Conservation (phyloP, 2,797 vertebrate species). For the Leptoclinus maculatus region DNA sequence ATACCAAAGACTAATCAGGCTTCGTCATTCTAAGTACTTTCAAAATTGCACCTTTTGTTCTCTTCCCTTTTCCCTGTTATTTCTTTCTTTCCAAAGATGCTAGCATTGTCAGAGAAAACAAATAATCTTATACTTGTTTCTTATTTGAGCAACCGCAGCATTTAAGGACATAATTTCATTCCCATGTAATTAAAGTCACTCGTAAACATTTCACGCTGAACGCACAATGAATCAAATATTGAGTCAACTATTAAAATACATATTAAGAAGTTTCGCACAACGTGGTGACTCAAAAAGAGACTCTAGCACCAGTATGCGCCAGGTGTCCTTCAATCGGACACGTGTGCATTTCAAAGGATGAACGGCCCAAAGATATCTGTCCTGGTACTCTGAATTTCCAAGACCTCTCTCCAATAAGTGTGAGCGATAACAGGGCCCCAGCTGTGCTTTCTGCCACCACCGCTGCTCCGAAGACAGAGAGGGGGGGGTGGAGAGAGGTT, state of each 20-base stretch:
- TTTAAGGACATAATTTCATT: background rate
- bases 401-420: slow-evolving; percentile 72
- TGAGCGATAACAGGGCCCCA: slow-evolving; percentile 77
- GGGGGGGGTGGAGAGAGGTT: slow-evolving; percentile 32
- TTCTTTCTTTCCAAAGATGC: slow-evolving; percentile 31
- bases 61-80: slow-evolving; percentile 1
- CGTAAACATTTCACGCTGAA: background rate
- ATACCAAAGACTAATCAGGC: slow-evolving; percentile 38
- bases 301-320: slow-evolving; percentile 24
- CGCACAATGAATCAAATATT: background rate
- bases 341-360: slow-evolving; percentile 66
- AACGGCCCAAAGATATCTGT: slow-evolving; percentile 69
- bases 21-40: slow-evolving; percentile 32
- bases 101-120: background rate
- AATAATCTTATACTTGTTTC: background rate
- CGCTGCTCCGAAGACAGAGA: slow-evolving; percentile 66
- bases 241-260: background rate
- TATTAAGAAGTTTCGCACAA: background rate
- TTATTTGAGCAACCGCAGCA: background rate
- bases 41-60: background rate
- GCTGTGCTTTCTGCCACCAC: slow-evolving; percentile 67
- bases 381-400: slow-evolving; percentile 66
- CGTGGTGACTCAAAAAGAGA: background rate
- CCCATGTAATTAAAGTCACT: background rate
- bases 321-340: slow-evolving; percentile 63